These are phyloP conservation scores for Microctenopoma stevenorrisi DNA, from an alignment of 2,797 vertebrate genomes.

Conservation along the genomic window DNA sequence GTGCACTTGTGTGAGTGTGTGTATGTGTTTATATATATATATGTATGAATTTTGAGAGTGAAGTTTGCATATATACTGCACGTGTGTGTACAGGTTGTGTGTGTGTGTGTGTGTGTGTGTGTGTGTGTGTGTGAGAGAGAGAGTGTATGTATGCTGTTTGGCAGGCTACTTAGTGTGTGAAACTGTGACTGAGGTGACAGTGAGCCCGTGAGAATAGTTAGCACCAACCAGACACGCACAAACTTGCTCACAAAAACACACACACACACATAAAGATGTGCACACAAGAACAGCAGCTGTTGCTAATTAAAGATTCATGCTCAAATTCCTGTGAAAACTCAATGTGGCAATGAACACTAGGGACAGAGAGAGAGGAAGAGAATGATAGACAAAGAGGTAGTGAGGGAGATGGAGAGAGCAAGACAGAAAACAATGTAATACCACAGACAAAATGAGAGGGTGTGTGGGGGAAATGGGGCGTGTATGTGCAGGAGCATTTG, in stretches of 20 bases:
- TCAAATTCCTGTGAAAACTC: conserved; percentile 89
- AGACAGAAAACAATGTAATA: conserved; percentile 15
- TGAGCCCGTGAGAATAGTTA: conserved; percentile 73
- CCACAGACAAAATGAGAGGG: background rate
- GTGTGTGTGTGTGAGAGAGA: too few species aligned
- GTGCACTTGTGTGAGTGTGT: conserved; percentile 31
- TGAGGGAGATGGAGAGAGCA: background rate
- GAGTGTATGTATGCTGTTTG: conserved; percentile 28
- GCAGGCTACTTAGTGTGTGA: conserved; percentile 63
- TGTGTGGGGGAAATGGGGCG: background rate
- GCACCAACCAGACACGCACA: conserved; percentile 61
- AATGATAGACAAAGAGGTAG: conserved; percentile 26
- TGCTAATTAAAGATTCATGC: conserved; percentile 90
- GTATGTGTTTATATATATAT: conserved; percentile 13
- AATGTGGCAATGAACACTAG: conserved; percentile 79
- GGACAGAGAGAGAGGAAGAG: conserved; percentile 54
- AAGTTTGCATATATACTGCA: conserved; percentile 27
- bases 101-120: background rate
- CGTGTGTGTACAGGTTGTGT: background rate
- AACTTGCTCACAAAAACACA: conserved; percentile 17
- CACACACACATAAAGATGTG: conserved; percentile 28
- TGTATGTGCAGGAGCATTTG: background rate
- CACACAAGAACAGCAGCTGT: conserved; percentile 81
- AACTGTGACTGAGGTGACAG: conserved; percentile 75
- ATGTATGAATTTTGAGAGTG: conserved; percentile 37